Evolutionary conservation across 2,797 vertebrate species (phyloP).

Genomic region (Eulemur albifrons): DNA sequence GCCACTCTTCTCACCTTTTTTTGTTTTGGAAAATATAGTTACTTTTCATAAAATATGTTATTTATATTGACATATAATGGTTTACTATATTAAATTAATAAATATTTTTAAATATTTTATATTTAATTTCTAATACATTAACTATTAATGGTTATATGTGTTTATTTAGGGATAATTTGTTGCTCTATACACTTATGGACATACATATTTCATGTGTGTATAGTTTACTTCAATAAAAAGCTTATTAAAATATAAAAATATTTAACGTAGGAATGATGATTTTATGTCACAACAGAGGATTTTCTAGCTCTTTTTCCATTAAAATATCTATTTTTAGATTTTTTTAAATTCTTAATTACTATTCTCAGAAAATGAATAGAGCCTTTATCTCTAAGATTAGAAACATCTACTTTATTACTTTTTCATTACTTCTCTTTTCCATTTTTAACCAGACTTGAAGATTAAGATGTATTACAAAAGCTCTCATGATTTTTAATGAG

Average conservation of each 20-base stretch:
- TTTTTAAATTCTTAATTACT: not conserved
- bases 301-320: not conserved
- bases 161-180: not conserved
- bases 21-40: not conserved
- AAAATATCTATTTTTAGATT: not conserved
- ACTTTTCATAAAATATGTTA: not conserved
- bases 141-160: not conserved
- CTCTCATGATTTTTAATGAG: slow-evolving; percentile 26
- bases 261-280: not conserved
- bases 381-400: not conserved
- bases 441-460: slow-evolving; percentile 15
- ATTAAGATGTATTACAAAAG: not conserved
- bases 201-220: not conserved
- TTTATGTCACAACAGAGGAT: not conserved
- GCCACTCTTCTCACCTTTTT: not conserved
- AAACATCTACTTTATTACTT: not conserved
- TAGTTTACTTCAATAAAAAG: not conserved
- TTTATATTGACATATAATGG: not conserved
- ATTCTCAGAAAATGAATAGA: not conserved
- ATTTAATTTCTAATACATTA: not conserved
- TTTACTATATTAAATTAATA: not conserved
- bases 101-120: not conserved
- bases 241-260: not conserved
- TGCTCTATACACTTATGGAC: not conserved
- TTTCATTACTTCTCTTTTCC: not conserved